Evolutionary conservation across 1,140 invertebrate species (phyloP).

Genomic region (Achatina immaculata): DNA sequence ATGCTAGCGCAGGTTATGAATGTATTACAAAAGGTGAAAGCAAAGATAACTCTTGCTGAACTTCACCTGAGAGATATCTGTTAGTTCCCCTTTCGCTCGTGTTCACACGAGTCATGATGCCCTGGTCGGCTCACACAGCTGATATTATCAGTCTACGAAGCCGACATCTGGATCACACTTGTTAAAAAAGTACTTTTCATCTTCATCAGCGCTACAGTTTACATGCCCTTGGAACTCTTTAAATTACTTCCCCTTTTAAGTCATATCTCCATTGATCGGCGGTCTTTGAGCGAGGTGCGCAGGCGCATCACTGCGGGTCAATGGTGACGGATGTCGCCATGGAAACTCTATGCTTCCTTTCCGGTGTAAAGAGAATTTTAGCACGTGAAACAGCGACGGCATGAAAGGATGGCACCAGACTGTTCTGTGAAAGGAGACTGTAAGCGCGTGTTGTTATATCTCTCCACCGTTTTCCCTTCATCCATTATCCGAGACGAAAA

Average conservation of each 20-base stretch:
- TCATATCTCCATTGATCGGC: background rate
- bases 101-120: no score
- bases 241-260: background rate
- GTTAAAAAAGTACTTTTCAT: background rate
- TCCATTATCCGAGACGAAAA: constrained; percentile 7
- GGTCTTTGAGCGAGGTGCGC: background rate
- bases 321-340: constrained; percentile 3
- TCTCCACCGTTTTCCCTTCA: background rate
- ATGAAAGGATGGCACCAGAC: background rate
- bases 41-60: no score
- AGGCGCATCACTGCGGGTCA: background rate
- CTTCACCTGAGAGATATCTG: no score
- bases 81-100: no score
- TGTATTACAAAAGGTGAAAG: no score
- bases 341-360: background rate
- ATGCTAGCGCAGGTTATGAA: no score
- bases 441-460: background rate
- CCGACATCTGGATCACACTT: no score
- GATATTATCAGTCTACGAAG: no score
- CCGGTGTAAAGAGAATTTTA: background rate
- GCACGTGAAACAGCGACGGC: background rate
- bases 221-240: background rate
- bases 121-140: no score
- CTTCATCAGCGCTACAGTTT: background rate
- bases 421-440: background rate